Base-by-base conservation (phyloP, 2,888 invertebrate genomes). In the Epirrita christyi region DNA sequence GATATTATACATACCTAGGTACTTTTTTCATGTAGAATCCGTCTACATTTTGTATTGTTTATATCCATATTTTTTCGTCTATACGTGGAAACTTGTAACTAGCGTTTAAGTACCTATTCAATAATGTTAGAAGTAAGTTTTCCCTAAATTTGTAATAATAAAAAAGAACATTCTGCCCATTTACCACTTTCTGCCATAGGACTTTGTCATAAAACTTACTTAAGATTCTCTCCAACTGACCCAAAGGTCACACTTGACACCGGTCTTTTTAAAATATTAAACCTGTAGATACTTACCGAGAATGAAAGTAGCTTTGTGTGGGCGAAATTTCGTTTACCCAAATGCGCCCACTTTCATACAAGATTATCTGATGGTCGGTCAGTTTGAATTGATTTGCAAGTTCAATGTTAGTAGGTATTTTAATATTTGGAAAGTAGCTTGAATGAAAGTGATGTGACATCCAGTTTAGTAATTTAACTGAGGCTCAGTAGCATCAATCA, bases 231-330 rank as follows among this genome's bases (percentile, higher is more conserved):
- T 36, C 27, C 42, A n/a, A 21, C 1, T 9, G 6, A 8, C 40
- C 42, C 14, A 40, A 21, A 21, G 28, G 13, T 27, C 32, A 40
- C 50, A 63, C 55, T 59, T 61, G 63, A 59, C 46, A 54, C 63
- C 52, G 58, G 59, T 56, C 37, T 59, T 59, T 54, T 57, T 54
- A 53, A 57, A 59, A 61, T 43, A 54, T 46, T 62, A 49, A 62
- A 63, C 61, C 61, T 67, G 64, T n/a, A n/a, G n/a, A n/a, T n/a
- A n/a, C n/a, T n/a, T n/a, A n/a, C 46, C 38, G 63, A 67, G 63
- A 67, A 63, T 40, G 67, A 67, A 67, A 67, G 67, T 64, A 47
- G 55, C 46, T 34, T 44, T 46, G 58, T 56, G 67, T 64, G 60
- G 64, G 64, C 59, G 67, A 64, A 61, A 59, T 63, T 66, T 59